Base-by-base conservation (phyloP, 53 echinoderm and acorn worm species). In the Antedon mediterranea region DNA sequence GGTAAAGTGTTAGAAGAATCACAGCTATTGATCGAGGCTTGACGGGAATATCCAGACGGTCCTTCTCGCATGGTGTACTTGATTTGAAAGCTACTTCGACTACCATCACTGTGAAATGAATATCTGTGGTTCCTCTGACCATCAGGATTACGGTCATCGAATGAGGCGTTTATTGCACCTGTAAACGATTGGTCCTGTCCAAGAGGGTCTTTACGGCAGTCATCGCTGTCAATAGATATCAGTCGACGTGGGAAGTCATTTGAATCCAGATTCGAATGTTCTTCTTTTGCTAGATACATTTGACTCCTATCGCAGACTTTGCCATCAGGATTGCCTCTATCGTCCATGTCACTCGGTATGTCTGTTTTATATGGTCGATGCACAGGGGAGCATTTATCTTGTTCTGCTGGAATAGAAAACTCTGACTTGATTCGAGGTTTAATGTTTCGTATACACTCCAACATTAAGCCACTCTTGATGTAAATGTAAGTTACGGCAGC, bases 241-340 rank as follows among this genome's bases (percentile, higher is more conserved):
- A 4, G 92, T 88, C 20, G 97, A 91, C 0, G 97, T 87, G 30
- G 57, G 20, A 57, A 57, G 14, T 57, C 57, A 37, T 11, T 37
- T 37, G 37, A 37, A 37, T 37, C 37, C 11, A 37, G 37, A 23
- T 57, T 57, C 23, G 57, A 57, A 57, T 57, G 57, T 18, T 57
- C 57, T 37, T 91, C 86, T 34, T 89, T 85, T 0, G 92, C 86
- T 43, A 88, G 81, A 80, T 95, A 95, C 72, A 95, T 77, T 33
- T 85, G 87, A 71, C 84, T 87, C 13, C 90, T 81, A 41, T 92
- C 92, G 11, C 89, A 78, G 43, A 76, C 42, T 31, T 87, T 84
- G 26, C 90, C 94, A 70, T 93, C 94, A 11, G 94, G 94, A 72
- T 86, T 84, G 26, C 94, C 94, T 31, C 94, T 81, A 71, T 93